phyloP scores from a whole-genome alignment of 2,797 vertebrate genomes.

The Cuniculus paca region DNA sequence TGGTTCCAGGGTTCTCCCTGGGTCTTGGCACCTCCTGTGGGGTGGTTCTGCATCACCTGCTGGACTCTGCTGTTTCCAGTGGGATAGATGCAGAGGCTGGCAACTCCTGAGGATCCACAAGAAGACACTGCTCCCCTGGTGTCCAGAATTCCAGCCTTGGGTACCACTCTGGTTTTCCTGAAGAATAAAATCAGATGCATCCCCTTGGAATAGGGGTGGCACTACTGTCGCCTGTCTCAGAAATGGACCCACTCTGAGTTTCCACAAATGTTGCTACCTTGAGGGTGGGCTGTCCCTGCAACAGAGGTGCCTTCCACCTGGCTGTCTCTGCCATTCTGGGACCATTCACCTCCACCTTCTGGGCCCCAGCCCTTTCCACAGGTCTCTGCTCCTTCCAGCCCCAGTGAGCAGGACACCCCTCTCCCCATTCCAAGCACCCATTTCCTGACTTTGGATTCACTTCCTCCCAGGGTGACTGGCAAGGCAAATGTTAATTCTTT shows the following conservation, averaged over 20 bases:
- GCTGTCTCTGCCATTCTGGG: not conserved
- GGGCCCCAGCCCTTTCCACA: no score
- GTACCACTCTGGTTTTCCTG: not conserved
- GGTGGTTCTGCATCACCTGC: not conserved
- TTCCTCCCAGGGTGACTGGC: not conserved
- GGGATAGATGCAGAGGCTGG: not conserved
- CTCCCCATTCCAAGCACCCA: not conserved
- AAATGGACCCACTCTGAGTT: not conserved
- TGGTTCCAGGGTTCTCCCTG: not conserved
- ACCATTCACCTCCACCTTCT: no score
- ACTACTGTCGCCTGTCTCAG: not conserved
- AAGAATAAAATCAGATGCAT: not conserved
- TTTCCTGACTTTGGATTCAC: not conserved
- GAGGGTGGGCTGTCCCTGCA: not conserved
- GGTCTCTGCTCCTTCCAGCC: not conserved
- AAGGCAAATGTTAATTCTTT: not conserved
- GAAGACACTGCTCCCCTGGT: not conserved
- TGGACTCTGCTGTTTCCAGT: not conserved
- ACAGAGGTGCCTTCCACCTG: not conserved
- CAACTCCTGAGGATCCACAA: not conserved
- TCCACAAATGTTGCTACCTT: not conserved
- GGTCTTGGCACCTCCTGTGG: not conserved
- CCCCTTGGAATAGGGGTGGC: not conserved
- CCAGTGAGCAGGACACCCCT: not conserved
- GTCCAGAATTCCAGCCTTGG: rapidly evolving